These are phyloP conservation scores for Galbula dea DNA, from an alignment of 2,113 vertebrate genomes.

Conservation along the genomic window DNA sequence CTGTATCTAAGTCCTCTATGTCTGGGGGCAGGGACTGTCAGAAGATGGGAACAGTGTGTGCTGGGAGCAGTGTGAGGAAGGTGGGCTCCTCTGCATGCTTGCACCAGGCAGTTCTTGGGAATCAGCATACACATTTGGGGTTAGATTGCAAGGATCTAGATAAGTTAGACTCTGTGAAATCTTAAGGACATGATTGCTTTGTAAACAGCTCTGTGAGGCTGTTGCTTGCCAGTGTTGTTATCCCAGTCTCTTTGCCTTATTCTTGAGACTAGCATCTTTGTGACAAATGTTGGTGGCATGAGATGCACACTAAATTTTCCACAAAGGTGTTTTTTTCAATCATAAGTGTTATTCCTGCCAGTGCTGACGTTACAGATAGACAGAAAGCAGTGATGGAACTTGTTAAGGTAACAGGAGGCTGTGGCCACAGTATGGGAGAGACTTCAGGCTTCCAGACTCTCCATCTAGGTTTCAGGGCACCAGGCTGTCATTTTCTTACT, in stretches of 20 bases:
- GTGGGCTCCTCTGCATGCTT: neutral
- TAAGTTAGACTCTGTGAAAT: neutral
- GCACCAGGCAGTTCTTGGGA: neutral
- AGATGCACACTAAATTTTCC: neutral
- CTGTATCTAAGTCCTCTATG: accelerated
- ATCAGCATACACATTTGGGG: accelerated
- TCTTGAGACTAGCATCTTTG: neutral
- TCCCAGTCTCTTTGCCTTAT: neutral
- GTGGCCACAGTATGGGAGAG: neutral
- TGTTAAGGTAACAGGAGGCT: neutral
- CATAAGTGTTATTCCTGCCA: neutral
- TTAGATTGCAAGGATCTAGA: neutral
- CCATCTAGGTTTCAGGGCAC: neutral
- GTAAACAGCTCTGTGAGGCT: neutral
- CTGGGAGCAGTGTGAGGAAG: neutral
- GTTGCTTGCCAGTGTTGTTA: neutral
- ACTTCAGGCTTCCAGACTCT: neutral
- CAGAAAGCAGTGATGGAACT: neutral
- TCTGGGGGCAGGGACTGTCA: neutral
- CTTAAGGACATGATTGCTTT: neutral
- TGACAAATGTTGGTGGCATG: neutral
- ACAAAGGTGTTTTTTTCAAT: neutral
- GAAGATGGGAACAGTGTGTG: neutral
- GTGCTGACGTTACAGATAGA: neutral
- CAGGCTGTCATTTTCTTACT: neutral